Conservation (phyloP, 2,888 invertebrate genomes). For the Phyllotreta striolata region DNA sequence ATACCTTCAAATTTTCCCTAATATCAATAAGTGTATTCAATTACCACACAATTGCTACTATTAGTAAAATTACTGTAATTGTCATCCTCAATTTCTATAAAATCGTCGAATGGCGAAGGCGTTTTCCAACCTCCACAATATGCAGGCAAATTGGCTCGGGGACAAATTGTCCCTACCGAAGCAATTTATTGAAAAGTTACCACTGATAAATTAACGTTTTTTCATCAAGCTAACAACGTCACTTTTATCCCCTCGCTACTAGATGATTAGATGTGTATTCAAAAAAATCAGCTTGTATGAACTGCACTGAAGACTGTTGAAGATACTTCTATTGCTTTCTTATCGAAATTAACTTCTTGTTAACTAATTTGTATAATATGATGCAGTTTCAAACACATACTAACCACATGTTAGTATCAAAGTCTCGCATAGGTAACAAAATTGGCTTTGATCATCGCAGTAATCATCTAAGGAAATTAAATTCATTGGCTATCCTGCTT, state of each 20-base stretch:
- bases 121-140: constrained; percentile 11
- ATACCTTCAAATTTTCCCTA: background rate
- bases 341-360: constrained; percentile 8
- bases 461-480: constrained; percentile 18
- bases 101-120: constrained; percentile 2
- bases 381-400: too few species aligned
- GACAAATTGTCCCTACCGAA: constrained; percentile 5
- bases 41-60: background rate
- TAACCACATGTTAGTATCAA: background rate
- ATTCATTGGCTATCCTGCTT: constrained; percentile 16
- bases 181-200: constrained; percentile 30
- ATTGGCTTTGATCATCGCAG: constrained; percentile 16
- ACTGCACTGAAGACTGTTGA: constrained; percentile 2
- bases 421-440: constrained; percentile 10
- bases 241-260: constrained; percentile 22
- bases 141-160: constrained; percentile 17
- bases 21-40: background rate
- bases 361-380: background rate
- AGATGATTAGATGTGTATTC: constrained; percentile 10
- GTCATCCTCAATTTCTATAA: constrained; percentile 11
- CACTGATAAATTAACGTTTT: constrained; percentile 33
- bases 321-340: background rate
- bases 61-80: constrained; percentile 14
- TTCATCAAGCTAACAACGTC: constrained; percentile 29
- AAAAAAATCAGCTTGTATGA: background rate